A percentile compares a stretch with the other conserved stretches of the same genome.
phyloP scores from a whole-genome alignment of 2,797 vertebrate genomes.

The Botia almorhae region DNA sequence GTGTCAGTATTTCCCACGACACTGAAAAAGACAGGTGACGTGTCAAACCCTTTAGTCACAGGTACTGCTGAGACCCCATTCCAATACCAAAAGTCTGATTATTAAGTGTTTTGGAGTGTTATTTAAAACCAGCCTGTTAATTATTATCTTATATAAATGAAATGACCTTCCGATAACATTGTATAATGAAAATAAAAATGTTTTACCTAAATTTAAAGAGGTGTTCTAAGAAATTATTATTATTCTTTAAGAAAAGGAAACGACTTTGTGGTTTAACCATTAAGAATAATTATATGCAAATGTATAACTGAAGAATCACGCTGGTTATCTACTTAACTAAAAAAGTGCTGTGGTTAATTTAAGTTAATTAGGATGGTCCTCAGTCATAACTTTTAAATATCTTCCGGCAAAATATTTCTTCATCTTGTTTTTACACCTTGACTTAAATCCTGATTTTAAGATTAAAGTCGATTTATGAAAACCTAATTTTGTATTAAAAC shows the following conservation, averaged over 20 bases:
- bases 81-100: slow-evolving; percentile 14
- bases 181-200: background rate
- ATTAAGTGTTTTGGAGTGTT: background rate
- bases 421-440: slow-evolving; percentile 65
- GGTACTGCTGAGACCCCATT: slow-evolving; percentile 21
- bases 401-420: slow-evolving; percentile 71
- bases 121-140: background rate
- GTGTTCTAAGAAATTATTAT: background rate
- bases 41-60: slow-evolving; percentile 31
- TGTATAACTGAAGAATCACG: slow-evolving; percentile 44
- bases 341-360: slow-evolving; percentile 50
- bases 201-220: background rate
- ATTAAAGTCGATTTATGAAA: slow-evolving; percentile 80
- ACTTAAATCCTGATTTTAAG: slow-evolving; percentile 78
- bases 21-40: slow-evolving; percentile 44
- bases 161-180: background rate
- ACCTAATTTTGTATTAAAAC: slow-evolving; percentile 84
- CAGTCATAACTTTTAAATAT: slow-evolving; percentile 66
- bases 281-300: slow-evolving; percentile 52
- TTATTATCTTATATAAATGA: background rate
- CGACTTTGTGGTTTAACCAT: slow-evolving; percentile 5
- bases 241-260: slow-evolving; percentile 12
- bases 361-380: slow-evolving; percentile 53
- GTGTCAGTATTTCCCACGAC: slow-evolving; percentile 32
- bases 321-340: slow-evolving; percentile 42